Percentiles rank a stretch among this genome's conserved stretches.
phyloP scores from a whole-genome alignment of 2,888 invertebrate species.

The Drosophila paranaensis region DNA sequence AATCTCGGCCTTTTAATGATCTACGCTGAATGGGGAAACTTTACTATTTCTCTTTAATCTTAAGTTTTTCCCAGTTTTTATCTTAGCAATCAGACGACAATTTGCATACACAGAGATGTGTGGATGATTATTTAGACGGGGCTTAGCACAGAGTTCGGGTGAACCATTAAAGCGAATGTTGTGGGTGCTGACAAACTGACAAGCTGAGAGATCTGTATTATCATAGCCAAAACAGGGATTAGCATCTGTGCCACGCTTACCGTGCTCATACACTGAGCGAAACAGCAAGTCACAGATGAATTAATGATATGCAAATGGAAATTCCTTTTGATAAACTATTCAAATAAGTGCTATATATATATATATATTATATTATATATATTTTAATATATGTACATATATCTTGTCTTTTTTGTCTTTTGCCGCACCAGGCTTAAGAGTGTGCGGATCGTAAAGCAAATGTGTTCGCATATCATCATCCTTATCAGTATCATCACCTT shows the following conservation, averaged over 20 bases:
- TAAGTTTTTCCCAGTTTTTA: neutral
- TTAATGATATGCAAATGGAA: neutral
- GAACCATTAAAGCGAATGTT: conserved; percentile 27
- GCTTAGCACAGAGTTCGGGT: conserved; percentile 25
- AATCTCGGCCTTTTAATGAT: neutral
- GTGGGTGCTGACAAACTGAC: conserved; percentile 17
- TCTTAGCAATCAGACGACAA: neutral
- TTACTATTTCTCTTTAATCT: neutral
- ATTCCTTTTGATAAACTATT: neutral
- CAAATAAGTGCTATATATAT: neutral
- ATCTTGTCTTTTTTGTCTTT: neutral
- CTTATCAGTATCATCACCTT: conserved; percentile 46
- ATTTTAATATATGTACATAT: neutral
- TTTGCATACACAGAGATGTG: conserved; percentile 9
- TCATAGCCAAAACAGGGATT: conserved; percentile 20
- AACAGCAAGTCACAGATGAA: conserved; percentile 7
- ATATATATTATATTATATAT: neutral
- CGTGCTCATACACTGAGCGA: conserved; percentile 13
- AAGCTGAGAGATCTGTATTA: conserved; percentile 9
- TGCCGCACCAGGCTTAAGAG: conserved; percentile 20
- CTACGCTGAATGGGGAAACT: neutral
- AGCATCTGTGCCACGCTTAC: conserved; percentile 6
- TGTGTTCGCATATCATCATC: conserved; percentile 30
- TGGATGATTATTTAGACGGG: conserved; percentile 22
- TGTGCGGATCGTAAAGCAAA: conserved; percentile 59